phyloP scores from a whole-genome alignment of 2,113 vertebrate genomes.

The Oxyura jamaicensis region DNA sequence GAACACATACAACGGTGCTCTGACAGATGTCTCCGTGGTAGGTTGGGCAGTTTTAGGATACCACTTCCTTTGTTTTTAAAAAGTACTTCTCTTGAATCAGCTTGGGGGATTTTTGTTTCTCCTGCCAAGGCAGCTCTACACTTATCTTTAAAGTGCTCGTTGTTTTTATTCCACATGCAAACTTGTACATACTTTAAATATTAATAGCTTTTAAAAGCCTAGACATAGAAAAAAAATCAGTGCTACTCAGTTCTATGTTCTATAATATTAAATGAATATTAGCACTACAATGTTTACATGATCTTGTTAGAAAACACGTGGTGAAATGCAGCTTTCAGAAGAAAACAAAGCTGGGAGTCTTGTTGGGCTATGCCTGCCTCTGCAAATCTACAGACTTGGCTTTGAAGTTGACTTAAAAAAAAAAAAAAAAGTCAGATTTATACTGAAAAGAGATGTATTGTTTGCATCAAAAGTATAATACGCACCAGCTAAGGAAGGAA shows the following conservation, averaged over 20 bases:
- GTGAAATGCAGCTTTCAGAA: neutral
- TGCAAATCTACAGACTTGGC: neutral
- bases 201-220: neutral
- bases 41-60: rapidly evolving
- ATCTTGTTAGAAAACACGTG: neutral
- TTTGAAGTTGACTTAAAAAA: too few species aligned
- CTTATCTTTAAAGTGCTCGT: neutral
- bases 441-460: neutral
- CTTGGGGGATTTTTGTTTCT: neutral
- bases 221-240: neutral
- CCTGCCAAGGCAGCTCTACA: neutral
- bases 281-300: neutral
- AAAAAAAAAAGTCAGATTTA: neutral
- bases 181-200: neutral
- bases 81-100: neutral
- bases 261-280: neutral
- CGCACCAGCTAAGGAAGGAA: neutral
- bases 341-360: neutral
- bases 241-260: neutral
- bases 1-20: neutral
- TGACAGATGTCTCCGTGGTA: rapidly evolving
- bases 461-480: neutral
- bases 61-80: neutral
- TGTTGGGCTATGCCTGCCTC: neutral
- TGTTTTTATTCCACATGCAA: neutral